Evolutionary conservation across 1,140 invertebrate genomes (phyloP).

Genomic region (Meloidogyne exigua): DNA sequence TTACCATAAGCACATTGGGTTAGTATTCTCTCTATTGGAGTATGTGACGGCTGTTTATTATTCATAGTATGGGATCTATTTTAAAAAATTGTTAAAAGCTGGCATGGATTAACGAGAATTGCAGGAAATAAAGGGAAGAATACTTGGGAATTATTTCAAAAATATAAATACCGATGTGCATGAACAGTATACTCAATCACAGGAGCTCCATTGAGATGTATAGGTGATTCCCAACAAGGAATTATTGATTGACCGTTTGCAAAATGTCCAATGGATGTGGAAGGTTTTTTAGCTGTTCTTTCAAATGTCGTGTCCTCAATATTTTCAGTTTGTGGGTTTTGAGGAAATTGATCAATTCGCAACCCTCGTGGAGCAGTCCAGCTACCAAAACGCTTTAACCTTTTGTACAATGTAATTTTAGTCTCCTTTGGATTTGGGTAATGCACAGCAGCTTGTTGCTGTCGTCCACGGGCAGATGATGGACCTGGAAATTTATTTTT

Average conservation of each 20-base stretch:
- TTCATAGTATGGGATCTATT: neutral
- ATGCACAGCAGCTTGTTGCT: slow-evolving; percentile 7
- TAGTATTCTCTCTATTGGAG: neutral
- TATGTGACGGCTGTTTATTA: neutral
- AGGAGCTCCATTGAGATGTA: slow-evolving; percentile 48
- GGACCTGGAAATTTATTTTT: neutral
- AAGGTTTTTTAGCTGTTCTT: slow-evolving; percentile 9
- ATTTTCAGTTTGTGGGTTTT: neutral
- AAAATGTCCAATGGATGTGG: too few relatives aligned
- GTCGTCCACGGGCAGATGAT: neutral
- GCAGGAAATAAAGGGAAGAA: too few relatives aligned
- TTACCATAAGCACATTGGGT: neutral
- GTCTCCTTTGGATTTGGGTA: slow-evolving; percentile 20
- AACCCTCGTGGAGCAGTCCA: slow-evolving; percentile 47
- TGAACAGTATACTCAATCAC: slow-evolving; percentile 46
- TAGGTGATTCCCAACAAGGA: slow-evolving; percentile 48
- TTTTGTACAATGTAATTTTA: slow-evolving; percentile 50
- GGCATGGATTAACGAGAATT: too few relatives aligned
- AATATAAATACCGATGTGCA: slow-evolving; percentile 22
- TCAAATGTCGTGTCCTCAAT: neutral
- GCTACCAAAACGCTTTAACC: slow-evolving; percentile 31
- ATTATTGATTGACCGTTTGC: slow-evolving; percentile 18
- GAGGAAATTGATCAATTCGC: slow-evolving; percentile 16
- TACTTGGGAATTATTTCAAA: too few relatives aligned
- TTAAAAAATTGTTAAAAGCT: too few relatives aligned